Percentiles rank a stretch among this genome's conserved stretches.
These are phyloP conservation scores for Aleadryas rufinucha DNA, from an alignment of 2,113 vertebrate species.

Conservation along the genomic window DNA sequence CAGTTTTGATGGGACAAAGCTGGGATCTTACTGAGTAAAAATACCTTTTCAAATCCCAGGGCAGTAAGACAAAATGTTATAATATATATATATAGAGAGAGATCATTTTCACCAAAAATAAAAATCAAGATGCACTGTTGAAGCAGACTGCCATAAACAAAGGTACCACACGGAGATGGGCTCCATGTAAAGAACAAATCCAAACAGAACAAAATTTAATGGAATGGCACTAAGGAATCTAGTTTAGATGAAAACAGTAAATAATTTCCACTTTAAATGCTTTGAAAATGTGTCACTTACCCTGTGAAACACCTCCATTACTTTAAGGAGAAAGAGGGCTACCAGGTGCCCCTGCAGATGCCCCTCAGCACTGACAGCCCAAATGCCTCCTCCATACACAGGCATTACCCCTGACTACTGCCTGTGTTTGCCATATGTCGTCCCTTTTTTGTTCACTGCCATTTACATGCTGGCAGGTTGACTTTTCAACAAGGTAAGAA, in stretches of 20 bases:
- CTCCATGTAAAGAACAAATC: neutral
- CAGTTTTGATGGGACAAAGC: neutral
- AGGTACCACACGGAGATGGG: neutral
- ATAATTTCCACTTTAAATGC: neutral
- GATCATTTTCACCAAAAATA: neutral
- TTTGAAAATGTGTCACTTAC: neutral
- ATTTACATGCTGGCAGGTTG: neutral
- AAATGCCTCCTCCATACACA: neutral
- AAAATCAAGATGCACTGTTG: neutral
- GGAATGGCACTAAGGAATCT: neutral
- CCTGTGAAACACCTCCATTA: neutral
- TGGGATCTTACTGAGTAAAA: neutral
- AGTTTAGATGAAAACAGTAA: neutral
- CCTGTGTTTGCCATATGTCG: neutral
- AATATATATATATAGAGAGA: neutral
- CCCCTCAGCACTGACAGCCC: neutral
- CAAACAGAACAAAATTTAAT: neutral
- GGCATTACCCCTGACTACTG: neutral
- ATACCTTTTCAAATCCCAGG: neutral
- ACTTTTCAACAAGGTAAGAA: conserved; percentile 21
- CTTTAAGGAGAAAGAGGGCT: neutral
- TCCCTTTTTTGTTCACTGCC: neutral
- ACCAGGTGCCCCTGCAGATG: neutral
- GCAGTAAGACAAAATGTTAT: neutral
- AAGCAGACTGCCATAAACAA: neutral